These are phyloP conservation scores for Lepus europaeus DNA, from an alignment of 2,113 vertebrate species.

Conservation along the genomic window DNA sequence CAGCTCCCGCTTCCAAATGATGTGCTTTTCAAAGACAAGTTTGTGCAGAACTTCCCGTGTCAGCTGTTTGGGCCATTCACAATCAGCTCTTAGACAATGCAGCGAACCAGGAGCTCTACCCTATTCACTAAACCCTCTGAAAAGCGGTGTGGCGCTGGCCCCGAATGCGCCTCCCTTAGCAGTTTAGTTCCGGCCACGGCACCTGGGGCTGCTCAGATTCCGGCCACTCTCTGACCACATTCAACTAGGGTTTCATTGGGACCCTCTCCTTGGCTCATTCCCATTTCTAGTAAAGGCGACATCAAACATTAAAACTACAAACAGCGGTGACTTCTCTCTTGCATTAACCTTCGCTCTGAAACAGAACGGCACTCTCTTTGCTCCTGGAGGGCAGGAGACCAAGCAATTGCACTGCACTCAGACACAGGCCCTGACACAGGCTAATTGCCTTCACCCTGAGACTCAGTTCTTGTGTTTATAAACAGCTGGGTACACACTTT, in stretches of 20 bases:
- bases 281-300: conserved; percentile 55
- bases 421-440: not conserved
- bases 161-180: conserved; percentile 28
- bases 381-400: not conserved
- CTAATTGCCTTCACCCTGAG: not conserved
- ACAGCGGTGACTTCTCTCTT: not conserved
- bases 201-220: conserved; percentile 40
- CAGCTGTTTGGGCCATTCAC: conserved; percentile 50
- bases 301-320: not conserved
- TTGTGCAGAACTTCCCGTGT: not conserved
- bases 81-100: conserved; percentile 31
- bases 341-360: conserved; percentile 59
- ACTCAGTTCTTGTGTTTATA: not conserved
- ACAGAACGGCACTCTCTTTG: not conserved
- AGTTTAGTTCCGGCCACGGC: conserved; percentile 59
- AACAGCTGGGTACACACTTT: not conserved
- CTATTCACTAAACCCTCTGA: conserved; percentile 34
- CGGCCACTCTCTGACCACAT: conserved; percentile 55
- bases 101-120: not conserved
- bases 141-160: conserved; percentile 13
- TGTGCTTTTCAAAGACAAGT: conserved; percentile 38
- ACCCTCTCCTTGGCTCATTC: conserved; percentile 28
- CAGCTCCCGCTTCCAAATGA: not conserved
- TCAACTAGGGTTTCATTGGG: conserved; percentile 57
- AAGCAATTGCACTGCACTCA: not conserved